Percentiles rank a stretch among this genome's conserved stretches.
phyloP scores from a whole-genome alignment of 2,888 invertebrate genomes.

The Stenodera caucasica region DNA sequence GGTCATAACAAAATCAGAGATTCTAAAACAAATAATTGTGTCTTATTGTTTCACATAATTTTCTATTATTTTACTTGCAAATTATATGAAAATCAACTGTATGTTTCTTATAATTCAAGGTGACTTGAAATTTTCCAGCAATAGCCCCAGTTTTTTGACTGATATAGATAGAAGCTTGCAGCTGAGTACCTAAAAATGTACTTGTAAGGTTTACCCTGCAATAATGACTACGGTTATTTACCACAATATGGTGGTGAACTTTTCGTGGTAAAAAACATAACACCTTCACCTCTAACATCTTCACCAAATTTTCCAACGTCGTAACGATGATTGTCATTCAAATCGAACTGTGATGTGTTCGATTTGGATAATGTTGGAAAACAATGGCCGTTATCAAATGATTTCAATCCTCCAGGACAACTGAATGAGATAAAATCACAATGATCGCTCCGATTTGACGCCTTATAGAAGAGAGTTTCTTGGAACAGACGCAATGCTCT shows the following conservation, averaged over 20 bases:
- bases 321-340: constrained; percentile 42
- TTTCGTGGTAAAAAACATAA: constrained; percentile 61
- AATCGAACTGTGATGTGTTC: constrained; percentile 39
- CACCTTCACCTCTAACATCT: constrained; percentile 56
- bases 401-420: constrained; percentile 58
- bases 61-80: too few relatives aligned
- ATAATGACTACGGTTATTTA: constrained; percentile 39
- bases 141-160: too few relatives aligned
- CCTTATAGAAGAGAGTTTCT: constrained; percentile 56
- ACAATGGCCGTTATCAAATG: constrained; percentile 59
- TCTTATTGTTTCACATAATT: too few relatives aligned
- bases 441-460: constrained; percentile 31
- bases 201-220: neutral
- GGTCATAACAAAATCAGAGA: constrained; percentile 42
- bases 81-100: too few relatives aligned
- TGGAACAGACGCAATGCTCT: constrained; percentile 60
- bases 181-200: too few relatives aligned
- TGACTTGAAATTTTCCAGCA: too few relatives aligned
- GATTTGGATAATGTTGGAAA: constrained; percentile 55
- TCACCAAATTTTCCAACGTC: constrained; percentile 52
- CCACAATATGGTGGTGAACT: constrained; percentile 60
- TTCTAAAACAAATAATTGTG: too few relatives aligned
- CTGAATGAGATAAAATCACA: constrained; percentile 61
- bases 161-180: too few relatives aligned
- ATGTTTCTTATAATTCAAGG: too few relatives aligned